A percentile compares a stretch with the other conserved stretches of the same genome.
Evolutionary conservation across 2,888 invertebrate genomes (phyloP).

Genomic region (Nipponacmea schrenckii): DNA sequence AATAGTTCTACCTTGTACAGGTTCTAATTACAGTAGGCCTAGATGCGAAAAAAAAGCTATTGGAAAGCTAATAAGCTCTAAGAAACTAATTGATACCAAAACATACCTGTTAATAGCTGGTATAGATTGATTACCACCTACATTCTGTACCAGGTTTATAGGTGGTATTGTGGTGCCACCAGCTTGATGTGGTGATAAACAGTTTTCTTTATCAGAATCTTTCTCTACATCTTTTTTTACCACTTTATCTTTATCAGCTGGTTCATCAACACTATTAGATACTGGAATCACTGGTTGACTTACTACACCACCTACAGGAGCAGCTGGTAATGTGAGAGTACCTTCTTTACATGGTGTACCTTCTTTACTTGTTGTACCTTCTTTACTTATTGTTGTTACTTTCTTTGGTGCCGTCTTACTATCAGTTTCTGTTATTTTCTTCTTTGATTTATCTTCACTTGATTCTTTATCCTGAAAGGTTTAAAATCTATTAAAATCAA

Average conservation of each 20-base stretch:
- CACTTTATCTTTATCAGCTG: background rate
- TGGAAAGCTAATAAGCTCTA: too few species aligned
- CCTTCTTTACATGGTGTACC: background rate
- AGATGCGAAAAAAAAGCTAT: too few species aligned
- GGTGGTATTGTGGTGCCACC: background rate
- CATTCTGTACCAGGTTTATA: background rate
- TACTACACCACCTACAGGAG: constrained; percentile 3
- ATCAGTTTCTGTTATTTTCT: constrained; percentile 33
- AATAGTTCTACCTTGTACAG: too few species aligned
- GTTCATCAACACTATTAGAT: constrained; percentile 5
- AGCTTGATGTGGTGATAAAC: background rate
- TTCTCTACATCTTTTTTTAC: constrained; percentile 24
- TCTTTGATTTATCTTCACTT: constrained; percentile 27
- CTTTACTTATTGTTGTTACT: background rate
- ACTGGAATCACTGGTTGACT: background rate
- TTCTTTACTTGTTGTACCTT: too few species aligned
- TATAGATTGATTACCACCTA: background rate
- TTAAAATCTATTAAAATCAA: too few species aligned
- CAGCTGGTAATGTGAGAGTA: constrained; percentile 9
- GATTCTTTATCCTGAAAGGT: constrained; percentile 20
- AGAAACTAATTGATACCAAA: constrained; percentile 10
- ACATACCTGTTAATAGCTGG: constrained; percentile 8
- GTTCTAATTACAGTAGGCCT: too few species aligned
- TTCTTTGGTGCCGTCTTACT: constrained; percentile 13
- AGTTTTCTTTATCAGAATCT: constrained; percentile 11